Evolutionary conservation across 2,113 vertebrate species (phyloP), one percentile per base, ranked within the genome.

Genomic region (Corydoras maculifer): DNA sequence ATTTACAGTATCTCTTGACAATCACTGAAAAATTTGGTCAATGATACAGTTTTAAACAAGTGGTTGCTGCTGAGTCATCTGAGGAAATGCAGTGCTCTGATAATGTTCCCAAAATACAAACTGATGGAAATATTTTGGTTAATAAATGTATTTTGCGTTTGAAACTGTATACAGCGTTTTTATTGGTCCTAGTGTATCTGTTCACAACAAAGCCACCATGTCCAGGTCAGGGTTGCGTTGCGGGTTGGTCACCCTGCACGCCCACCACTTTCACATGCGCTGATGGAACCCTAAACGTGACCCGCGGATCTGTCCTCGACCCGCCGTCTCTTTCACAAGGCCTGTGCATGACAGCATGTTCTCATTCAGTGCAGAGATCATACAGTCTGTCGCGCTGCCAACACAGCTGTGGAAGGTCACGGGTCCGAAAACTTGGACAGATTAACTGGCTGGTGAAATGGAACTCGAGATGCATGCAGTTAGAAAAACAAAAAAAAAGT

Each of bases 241-340:
- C 62, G 75, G 75, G 76, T 72, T 74, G 65, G 43, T 73, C 64
- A 79, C 76, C 71, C 74, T 57, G 63, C 43, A 69, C 76, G 74
- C 78, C 80, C 81, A 83, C 82, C 73, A 75, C 72, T 84, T 85
- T 84, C 83, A 84, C 84, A 86, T 74, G 79, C 61, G 29, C 10
- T 68, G 53, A 53, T 68, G 65, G 65, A 58, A 25, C n/a, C 54
- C 54, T 68, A 25, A 15, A 57, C 18, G 9, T 58, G 65, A 68
- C 65, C 65, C 31, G 18, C 35, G 14, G 65, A 35, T 58, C 65
- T 18, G 53, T 58, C 43, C 54, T 43, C 57, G 57, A 58, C 65
- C 54, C 50, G 30, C 65, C 6, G 9, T 15, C 3, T 9, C 65
- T 43, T 43, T 58, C 65, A 68, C 54, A 58, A 58, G 35, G 65